Conservation (phyloP, 2,888 invertebrate species). For the Lumbricus terrestris region DNA sequence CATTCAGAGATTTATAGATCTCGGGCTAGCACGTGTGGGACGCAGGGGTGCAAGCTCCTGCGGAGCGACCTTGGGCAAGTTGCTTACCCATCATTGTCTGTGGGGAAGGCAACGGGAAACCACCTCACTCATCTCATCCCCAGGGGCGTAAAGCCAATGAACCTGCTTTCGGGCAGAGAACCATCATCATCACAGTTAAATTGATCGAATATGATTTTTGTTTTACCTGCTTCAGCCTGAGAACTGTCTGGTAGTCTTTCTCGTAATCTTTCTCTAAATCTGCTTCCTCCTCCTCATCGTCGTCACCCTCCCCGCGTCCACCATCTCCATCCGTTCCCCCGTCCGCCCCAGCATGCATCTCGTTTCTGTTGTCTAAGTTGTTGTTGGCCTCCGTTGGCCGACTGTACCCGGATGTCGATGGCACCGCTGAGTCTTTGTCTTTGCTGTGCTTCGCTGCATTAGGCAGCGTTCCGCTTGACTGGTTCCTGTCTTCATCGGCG, state of each 20-base stretch:
- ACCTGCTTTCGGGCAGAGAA: no score
- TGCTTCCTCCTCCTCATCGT: background rate
- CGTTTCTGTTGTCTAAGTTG: background rate
- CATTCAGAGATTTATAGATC: no score
- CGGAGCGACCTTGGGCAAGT: no score
- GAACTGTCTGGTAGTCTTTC: background rate
- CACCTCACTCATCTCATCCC: no score
- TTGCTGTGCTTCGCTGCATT: background rate
- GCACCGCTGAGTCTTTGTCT: background rate
- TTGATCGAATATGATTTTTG: no score
- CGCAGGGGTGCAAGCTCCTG: no score
- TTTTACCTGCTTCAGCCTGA: background rate
- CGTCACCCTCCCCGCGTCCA: background rate
- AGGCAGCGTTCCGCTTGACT: background rate
- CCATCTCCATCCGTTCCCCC: background rate
- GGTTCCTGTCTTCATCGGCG: background rate
- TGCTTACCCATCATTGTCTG: no score
- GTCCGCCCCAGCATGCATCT: background rate
- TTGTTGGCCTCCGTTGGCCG: background rate
- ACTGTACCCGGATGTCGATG: background rate
- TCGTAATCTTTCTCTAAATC: background rate
- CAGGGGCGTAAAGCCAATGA: no score
- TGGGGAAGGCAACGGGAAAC: no score
- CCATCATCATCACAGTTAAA: no score
- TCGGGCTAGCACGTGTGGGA: no score